phyloP scores from a whole-genome alignment of 1,140 invertebrate species.

The Ridgeia piscesae region DNA sequence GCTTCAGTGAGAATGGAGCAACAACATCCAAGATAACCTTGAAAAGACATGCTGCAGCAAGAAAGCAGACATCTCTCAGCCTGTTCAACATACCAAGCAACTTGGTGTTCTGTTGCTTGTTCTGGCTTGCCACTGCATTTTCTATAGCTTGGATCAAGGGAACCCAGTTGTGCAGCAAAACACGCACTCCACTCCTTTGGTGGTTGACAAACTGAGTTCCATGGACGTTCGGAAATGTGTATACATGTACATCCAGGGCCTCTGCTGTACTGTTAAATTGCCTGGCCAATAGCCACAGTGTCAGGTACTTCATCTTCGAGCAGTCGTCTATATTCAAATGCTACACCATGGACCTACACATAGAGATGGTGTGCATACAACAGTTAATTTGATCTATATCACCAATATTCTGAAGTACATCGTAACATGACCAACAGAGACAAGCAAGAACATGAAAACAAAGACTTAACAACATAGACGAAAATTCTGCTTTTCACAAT shows the following conservation, averaged over 20 bases:
- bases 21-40: neutral
- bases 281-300: no score
- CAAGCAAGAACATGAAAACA: no score
- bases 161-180: neutral
- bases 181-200: neutral
- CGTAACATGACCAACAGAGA: no score
- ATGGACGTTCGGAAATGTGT: constrained; percentile 20
- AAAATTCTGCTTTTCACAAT: no score
- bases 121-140: constrained; percentile 3
- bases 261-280: neutral
- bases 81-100: constrained; percentile 9
- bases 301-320: no score
- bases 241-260: constrained; percentile 3
- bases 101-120: constrained; percentile 13
- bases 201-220: constrained; percentile 19
- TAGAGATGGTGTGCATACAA: no score
- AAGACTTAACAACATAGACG: no score
- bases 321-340: no score
- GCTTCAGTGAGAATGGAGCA: neutral
- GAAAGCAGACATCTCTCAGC: constrained; percentile 12
- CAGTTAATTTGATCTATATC: no score
- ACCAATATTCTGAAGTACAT: no score
- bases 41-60: neutral
- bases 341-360: no score
- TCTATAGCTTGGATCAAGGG: constrained; percentile 9